phyloP scores from a whole-genome alignment of 1,140 invertebrate species.

The Drosophila pseudoobscura region DNA sequence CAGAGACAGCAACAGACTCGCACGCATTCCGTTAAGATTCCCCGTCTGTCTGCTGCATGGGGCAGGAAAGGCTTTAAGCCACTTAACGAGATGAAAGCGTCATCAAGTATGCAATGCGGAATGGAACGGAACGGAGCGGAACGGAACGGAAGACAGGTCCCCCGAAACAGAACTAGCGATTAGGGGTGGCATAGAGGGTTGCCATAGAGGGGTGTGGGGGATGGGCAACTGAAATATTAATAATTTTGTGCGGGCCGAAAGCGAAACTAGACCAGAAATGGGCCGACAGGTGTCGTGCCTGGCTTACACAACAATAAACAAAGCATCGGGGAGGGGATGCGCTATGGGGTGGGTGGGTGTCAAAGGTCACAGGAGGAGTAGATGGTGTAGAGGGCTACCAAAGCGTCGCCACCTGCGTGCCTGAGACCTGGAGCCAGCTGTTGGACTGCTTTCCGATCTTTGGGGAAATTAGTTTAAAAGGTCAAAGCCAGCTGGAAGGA shows the following conservation, averaged over 20 bases:
- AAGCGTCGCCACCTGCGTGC: constrained; percentile 51
- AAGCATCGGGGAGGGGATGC: constrained; percentile 33
- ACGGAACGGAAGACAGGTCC: constrained; percentile 19
- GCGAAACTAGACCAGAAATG: constrained; percentile 62
- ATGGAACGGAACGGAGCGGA: constrained; percentile 13
- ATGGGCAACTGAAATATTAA: constrained; percentile 70
- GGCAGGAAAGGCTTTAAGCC: constrained; percentile 61
- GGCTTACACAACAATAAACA: constrained; percentile 76
- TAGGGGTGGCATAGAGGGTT: background rate
- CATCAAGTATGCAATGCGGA: constrained; percentile 66
- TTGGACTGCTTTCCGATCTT: constrained; percentile 47
- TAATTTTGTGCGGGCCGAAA: constrained; percentile 54
- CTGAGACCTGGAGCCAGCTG: constrained; percentile 33
- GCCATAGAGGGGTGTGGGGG: background rate
- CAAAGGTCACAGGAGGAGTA: too few species aligned
- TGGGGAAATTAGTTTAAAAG: constrained; percentile 80
- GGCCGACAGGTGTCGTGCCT: constrained; percentile 71
- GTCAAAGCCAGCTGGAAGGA: constrained; percentile 38
- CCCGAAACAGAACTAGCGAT: constrained; percentile 35
- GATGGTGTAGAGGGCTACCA: background rate
- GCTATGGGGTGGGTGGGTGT: background rate
- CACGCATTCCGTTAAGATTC: background rate
- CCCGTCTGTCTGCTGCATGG: too few species aligned
- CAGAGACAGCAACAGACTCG: background rate
- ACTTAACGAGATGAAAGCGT: constrained; percentile 72